Percentiles rank a stretch among this genome's conserved stretches.
phyloP scores from a whole-genome alignment of 2,888 invertebrate genomes.

The Phaonia tiefii region DNA sequence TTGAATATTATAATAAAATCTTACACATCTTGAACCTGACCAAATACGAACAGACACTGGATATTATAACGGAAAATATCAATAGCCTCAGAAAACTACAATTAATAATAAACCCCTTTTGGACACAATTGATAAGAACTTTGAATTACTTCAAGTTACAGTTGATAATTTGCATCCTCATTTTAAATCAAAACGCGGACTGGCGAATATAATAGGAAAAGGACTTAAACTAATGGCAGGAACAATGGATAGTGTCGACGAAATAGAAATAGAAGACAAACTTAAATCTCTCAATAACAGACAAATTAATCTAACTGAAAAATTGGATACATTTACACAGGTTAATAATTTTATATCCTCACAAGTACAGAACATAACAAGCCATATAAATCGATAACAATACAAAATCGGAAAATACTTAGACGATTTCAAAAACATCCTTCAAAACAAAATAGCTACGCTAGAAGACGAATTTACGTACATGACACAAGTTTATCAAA shows the following conservation, averaged over 20 bases:
- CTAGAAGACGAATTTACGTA: conserved; percentile 65
- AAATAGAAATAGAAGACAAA: conserved; percentile 49
- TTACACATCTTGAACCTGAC: conserved; percentile 62
- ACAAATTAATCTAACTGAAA: conserved; percentile 40
- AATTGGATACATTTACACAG: conserved; percentile 33
- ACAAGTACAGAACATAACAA: conserved; percentile 65
- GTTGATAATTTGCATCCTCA: conserved; percentile 37
- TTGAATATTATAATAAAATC: conserved; percentile 55
- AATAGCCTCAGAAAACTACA: neutral
- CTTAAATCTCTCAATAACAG: conserved; percentile 30
- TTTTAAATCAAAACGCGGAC: conserved; percentile 52
- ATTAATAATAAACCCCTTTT: conserved; percentile 7
- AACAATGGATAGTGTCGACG: conserved; percentile 64
- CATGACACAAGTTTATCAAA: conserved; percentile 62
- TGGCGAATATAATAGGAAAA: conserved; percentile 56
- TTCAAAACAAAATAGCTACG: conserved; percentile 55
- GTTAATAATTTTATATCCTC: conserved; percentile 42
- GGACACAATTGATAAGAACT: conserved; percentile 9
- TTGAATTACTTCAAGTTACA: conserved; percentile 12
- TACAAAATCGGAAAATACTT: conserved; percentile 60
- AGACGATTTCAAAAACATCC: conserved; percentile 52
- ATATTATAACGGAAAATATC: conserved; percentile 6
- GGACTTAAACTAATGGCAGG: conserved; percentile 59
- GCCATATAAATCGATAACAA: conserved; percentile 64
- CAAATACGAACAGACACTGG: neutral